These are phyloP conservation scores for Gortyna flavago DNA, from an alignment of 2,888 invertebrate genomes.

Conservation along the genomic window DNA sequence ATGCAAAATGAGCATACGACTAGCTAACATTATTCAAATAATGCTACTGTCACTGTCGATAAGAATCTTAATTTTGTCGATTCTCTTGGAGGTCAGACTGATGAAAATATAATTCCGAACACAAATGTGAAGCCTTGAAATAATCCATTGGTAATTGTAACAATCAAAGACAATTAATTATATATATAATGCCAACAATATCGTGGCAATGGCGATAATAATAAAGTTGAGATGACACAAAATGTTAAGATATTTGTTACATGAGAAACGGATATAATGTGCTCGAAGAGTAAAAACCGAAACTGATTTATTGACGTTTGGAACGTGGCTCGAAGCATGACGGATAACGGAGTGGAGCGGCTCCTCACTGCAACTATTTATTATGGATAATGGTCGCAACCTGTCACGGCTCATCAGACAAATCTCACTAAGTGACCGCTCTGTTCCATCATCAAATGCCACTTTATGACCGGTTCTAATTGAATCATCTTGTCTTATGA, in stretches of 20 bases:
- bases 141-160: constrained; percentile 7
- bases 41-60: background rate
- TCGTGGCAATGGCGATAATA: constrained; percentile 36
- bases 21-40: constrained; percentile 21
- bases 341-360: constrained; percentile 75
- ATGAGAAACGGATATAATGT: constrained; percentile 62
- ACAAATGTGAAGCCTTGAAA: background rate
- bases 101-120: constrained; percentile 1
- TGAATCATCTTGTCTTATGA: constrained; percentile 56
- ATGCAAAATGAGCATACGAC: constrained; percentile 33
- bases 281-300: constrained; percentile 69
- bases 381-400: constrained; percentile 78
- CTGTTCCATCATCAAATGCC: constrained; percentile 65
- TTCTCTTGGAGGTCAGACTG: background rate
- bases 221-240: constrained; percentile 55
- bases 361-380: constrained; percentile 77
- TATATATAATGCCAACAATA: constrained; percentile 17
- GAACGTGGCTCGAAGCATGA: constrained; percentile 74
- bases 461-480: constrained; percentile 60
- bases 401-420: constrained; percentile 76
- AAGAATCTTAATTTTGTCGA: constrained; percentile 5
- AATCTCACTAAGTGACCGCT: constrained; percentile 71
- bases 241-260: constrained; percentile 60
- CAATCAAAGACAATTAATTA: constrained; percentile 24
- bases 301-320: constrained; percentile 72